Percentiles rank a stretch among this genome's conserved stretches.
Conservation (phyloP, 2,113 vertebrate genomes). For the Leuciscus idus region DNA sequence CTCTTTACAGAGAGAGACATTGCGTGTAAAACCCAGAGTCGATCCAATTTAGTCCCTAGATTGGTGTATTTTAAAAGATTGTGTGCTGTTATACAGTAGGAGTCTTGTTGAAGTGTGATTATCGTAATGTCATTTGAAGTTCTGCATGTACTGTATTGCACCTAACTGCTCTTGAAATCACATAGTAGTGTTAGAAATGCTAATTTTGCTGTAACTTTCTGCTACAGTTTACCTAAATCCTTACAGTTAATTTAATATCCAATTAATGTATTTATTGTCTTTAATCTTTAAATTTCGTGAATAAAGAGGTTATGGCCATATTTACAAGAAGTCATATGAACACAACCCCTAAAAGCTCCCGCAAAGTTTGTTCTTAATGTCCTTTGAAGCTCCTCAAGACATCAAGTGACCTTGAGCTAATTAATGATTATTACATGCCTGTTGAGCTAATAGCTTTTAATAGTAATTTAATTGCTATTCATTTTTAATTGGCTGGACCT, state of each 20-base stretch:
- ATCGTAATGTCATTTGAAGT: constrained; percentile 29
- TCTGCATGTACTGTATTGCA: not conserved
- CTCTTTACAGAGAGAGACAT: constrained; percentile 70
- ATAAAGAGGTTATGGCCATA: not conserved
- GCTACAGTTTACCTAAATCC: not conserved
- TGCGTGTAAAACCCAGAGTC: constrained; percentile 35
- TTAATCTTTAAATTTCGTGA: not conserved
- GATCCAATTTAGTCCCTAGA: constrained; percentile 20
- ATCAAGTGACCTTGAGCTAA: constrained; percentile 74
- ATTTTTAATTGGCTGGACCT: constrained; percentile 70
- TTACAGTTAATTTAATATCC: constrained; percentile 2
- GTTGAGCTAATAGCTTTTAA: constrained; percentile 70
- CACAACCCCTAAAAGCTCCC: not conserved
- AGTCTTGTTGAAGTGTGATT: constrained; percentile 48
- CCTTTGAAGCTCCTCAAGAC: constrained; percentile 66
- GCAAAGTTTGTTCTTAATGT: constrained; percentile 24
- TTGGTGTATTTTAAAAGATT: constrained; percentile 41
- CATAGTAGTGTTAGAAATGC: not conserved
- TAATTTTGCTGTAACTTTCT: not conserved
- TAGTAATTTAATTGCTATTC: constrained; percentile 72
- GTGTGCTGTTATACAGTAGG: constrained; percentile 15
- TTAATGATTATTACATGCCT: constrained; percentile 79
- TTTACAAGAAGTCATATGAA: not conserved
- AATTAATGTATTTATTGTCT: not conserved
- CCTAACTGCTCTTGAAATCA: not conserved